Base-by-base conservation (phyloP, 1,140 invertebrate species). In the Anastatus disparis region DNA sequence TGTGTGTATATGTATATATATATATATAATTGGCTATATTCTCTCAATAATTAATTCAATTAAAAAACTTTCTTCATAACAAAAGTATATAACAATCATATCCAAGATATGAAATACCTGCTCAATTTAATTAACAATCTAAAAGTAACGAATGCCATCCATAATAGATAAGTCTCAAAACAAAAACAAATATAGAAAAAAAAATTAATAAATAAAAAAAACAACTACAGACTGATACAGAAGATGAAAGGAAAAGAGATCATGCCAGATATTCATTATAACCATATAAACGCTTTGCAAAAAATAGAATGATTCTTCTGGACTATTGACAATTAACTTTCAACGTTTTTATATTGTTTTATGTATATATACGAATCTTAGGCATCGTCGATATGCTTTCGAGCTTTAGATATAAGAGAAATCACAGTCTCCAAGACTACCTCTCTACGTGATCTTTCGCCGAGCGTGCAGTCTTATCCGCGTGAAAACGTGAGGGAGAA, bases 381-480 rank as follows among this genome's bases (percentile, higher is more conserved):
- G n/a, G 3, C 31, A 4, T 3, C 61, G 52, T 46, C 35, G 50
- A 56, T 64, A 56, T 56, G 50, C 61, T 53, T 26, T n/a, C 27
- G n/a, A n/a, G 59, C 12, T 31, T 27, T n/a, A 7, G 27, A n/a
- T n/a, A n/a, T n/a, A 40, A 52, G 72, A 78, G 76, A 78, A 79
- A 79, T 77, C 78, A 76, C 75, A 59, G 75, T 64, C 74, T 76
- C 74, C 68, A 74, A 69, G 72, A 75, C 71, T 61, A 50, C n/a
- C n/a, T n/a, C n/a, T n/a, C 72, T 77, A 78, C 75, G 76, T 78
- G 76, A 78, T 79, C 67, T 73, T 74, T 50, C 27, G 58, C 71
- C 69, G 65, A 50, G 62, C 65, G 69, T 68, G n/a, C 65, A 64
- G 66, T 71, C 63, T 72, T 55, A 68, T 64, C 64, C 58, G 75